Base-by-base conservation (phyloP, 2,888 invertebrate species). In the Parnassius glacialis region DNA sequence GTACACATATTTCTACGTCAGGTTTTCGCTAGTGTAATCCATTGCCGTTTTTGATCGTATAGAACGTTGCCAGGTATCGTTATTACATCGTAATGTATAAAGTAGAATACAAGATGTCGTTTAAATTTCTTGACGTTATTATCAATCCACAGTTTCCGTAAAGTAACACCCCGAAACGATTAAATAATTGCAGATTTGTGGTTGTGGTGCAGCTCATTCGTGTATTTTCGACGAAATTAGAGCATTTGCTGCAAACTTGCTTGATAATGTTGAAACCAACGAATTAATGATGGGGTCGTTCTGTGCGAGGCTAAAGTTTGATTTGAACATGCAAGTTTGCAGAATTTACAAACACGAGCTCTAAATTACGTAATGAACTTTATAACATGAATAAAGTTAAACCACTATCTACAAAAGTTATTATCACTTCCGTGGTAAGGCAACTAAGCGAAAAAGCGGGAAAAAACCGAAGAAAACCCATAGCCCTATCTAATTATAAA, bases 121-220 rank as follows among this genome's bases (percentile, higher is more conserved):
- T 47, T 25, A 20, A 48, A n/a, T 43, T 25, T 43, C 41, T 12
- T 12, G 34, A 57, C 58, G 50, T 41, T 34, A 59, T 51, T 58
- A 51, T 53, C 53, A 76, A 74, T 77, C 75, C 79, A 70, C 80
- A 79, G 83, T 85, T 84, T 84, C 81, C 82, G 81, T 78, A 70
- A 76, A 82, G 80, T 75, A 84, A 84, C 84, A 87, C 84, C 81
- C 85, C 82, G 74, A 83, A 85, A 84, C 84, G 84, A 85, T 86
- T 83, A 85, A 87, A 88, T 88, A 85, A 87, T 85, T 83, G 84
- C 80, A 85, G 83, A 84, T 79, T 81, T 82, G 82, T 76, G 84
- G 84, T 83, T 78, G 78, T 73, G 71, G 78, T 67, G 74, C 69
- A 74, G 80, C 75, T 80, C 75, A 78, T 83, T 84, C 79, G 83